phyloP scores from a whole-genome alignment of 2,113 vertebrate genomes.

The Eleginops maclovinus region DNA sequence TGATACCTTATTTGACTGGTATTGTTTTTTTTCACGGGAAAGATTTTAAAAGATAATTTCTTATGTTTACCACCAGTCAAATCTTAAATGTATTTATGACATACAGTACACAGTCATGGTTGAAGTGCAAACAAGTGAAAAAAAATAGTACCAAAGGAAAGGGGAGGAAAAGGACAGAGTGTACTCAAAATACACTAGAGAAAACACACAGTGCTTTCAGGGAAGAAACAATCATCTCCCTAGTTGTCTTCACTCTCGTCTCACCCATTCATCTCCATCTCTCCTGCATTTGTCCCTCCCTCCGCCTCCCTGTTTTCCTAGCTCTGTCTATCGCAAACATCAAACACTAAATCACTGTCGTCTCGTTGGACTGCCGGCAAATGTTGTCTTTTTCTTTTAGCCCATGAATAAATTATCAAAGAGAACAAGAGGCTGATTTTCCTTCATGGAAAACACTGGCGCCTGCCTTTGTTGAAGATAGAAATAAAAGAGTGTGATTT shows the following conservation, averaged over 20 bases:
- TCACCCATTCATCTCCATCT: constrained; percentile 60
- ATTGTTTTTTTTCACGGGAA: too few relatives aligned
- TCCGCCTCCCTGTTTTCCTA: constrained; percentile 4
- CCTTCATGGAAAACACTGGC: constrained; percentile 61
- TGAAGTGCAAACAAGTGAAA: not conserved
- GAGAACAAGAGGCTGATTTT: constrained; percentile 66
- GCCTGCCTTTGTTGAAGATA: constrained; percentile 49
- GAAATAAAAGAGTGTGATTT: constrained; percentile 47
- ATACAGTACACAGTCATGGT: fast-evolving
- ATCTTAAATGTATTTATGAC: not conserved
- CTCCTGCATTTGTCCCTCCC: constrained; percentile 40
- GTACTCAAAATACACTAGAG: not conserved
- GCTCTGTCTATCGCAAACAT: constrained; percentile 28
- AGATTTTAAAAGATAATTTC: too few relatives aligned
- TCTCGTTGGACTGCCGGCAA: constrained; percentile 62
- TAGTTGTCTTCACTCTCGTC: constrained; percentile 24
- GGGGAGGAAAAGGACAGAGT: constrained; percentile 10
- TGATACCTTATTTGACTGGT: not conserved
- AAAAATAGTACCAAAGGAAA: not conserved
- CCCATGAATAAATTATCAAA: constrained; percentile 84
- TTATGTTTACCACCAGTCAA: not conserved
- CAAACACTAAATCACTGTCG: constrained; percentile 64
- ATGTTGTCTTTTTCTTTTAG: constrained; percentile 73
- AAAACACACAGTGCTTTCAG: constrained; percentile 24
- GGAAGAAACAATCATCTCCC: constrained; percentile 30